A percentile compares a stretch with the other conserved stretches of the same genome.
phyloP scores from a whole-genome alignment of 2,797 vertebrate genomes.

The Eurystomus glaucurus region DNA sequence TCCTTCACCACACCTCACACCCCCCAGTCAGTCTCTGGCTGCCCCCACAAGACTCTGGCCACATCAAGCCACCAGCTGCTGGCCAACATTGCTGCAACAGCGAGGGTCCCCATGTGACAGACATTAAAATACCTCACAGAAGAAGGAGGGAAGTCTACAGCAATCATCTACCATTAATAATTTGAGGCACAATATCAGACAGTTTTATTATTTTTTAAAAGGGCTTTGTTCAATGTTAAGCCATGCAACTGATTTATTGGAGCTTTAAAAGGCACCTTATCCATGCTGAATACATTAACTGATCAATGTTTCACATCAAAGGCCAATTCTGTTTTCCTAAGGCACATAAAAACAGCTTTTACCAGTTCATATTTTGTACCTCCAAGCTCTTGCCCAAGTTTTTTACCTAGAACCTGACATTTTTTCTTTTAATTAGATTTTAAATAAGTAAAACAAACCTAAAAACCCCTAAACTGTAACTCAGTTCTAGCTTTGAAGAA shows the following conservation, averaged over 20 bases:
- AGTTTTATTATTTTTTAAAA: background rate
- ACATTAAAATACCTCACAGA: background rate
- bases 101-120: fast-evolving
- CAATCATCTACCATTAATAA: background rate
- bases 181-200: background rate
- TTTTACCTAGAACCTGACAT: background rate
- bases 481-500: background rate
- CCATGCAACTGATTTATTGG: background rate
- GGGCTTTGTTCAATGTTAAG: background rate
- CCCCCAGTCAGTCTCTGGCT: fast-evolving
- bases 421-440: background rate
- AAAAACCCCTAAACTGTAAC: background rate
- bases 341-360: background rate
- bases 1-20: background rate
- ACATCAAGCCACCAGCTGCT: background rate
- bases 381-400: background rate
- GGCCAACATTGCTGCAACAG: background rate
- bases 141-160: background rate
- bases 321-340: background rate
- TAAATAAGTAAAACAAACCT: fast-evolving
- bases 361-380: background rate
- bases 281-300: background rate
- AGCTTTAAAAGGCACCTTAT: background rate
- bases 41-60: background rate
- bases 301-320: background rate